Evolutionary conservation across 2,797 vertebrate species (phyloP).

Genomic region (Vespertilio murinus): DNA sequence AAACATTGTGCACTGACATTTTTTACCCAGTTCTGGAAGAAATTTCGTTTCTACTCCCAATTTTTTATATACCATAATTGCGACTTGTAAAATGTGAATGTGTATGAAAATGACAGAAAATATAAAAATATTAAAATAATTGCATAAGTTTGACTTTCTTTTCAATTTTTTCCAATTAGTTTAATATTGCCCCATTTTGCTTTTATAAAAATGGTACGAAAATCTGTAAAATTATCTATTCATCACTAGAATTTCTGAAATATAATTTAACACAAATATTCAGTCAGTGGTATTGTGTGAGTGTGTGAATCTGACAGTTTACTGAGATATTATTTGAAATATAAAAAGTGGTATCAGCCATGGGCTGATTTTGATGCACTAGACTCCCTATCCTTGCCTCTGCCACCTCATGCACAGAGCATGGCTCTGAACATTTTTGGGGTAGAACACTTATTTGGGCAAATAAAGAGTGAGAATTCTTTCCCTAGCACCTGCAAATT

Average conservation of each 20-base stretch:
- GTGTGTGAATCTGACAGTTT: not conserved
- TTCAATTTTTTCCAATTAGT: not conserved
- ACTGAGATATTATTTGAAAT: slow-evolving; percentile 40
- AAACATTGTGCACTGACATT: not conserved
- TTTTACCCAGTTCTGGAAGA: not conserved
- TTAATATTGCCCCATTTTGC: not conserved
- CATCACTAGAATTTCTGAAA: not conserved
- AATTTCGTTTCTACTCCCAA: not conserved
- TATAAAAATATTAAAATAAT: slow-evolving; percentile 1
- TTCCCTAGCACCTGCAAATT: slow-evolving; percentile 34
- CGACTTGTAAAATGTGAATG: not conserved
- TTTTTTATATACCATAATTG: not conserved
- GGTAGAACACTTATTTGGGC: slow-evolving; percentile 34
- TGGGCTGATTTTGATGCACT: not conserved
- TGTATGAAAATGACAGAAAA: not conserved
- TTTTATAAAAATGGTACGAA: not conserved
- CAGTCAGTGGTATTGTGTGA: not conserved
- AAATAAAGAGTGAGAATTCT: slow-evolving; percentile 51
- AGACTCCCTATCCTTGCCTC: not conserved
- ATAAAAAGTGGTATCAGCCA: not conserved
- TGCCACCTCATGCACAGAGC: not conserved
- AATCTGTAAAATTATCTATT: not conserved
- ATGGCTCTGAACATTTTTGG: not conserved
- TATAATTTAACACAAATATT: not conserved
- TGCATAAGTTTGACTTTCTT: not conserved